phyloP scores from a whole-genome alignment of 2,888 invertebrate genomes.

The Oxyteleia sp. region DNA sequence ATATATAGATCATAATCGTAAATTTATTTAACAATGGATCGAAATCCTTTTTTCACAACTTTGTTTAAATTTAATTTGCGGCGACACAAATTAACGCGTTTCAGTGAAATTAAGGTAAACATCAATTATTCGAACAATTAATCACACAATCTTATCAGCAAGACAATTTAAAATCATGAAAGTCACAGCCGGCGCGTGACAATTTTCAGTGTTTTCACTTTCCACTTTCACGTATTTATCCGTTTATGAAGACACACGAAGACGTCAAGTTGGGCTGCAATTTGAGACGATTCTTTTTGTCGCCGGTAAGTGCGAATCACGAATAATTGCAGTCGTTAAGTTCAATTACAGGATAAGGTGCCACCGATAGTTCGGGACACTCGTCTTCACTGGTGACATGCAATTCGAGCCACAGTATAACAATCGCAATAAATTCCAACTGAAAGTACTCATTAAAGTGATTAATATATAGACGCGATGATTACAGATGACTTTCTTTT shows the following conservation, averaged over 20 bases:
- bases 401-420: not conserved
- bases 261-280: conserved; percentile 13
- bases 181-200: conserved; percentile 41
- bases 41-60: too few relatives aligned
- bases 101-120: conserved; percentile 29
- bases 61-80: too few relatives aligned
- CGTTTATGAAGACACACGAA: conserved; percentile 38
- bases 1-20: too few relatives aligned
- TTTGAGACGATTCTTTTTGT: conserved; percentile 25
- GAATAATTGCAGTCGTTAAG: conserved; percentile 40
- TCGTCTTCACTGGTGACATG: not conserved
- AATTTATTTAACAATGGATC: too few relatives aligned
- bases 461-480: not conserved
- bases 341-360: conserved; percentile 19
- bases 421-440: not conserved
- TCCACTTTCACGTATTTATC: conserved; percentile 48
- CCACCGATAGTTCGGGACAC: not conserved
- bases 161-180: conserved; percentile 42
- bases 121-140: conserved; percentile 28
- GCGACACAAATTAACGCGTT: not conserved
- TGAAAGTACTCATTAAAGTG: not conserved
- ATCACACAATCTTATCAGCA: conserved; percentile 33
- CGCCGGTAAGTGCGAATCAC: conserved; percentile 11
- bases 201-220: conserved; percentile 57
- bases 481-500: not conserved